These are phyloP conservation scores for Halotydeus destructor DNA, from an alignment of 1,140 invertebrate species.

Conservation along the genomic window DNA sequence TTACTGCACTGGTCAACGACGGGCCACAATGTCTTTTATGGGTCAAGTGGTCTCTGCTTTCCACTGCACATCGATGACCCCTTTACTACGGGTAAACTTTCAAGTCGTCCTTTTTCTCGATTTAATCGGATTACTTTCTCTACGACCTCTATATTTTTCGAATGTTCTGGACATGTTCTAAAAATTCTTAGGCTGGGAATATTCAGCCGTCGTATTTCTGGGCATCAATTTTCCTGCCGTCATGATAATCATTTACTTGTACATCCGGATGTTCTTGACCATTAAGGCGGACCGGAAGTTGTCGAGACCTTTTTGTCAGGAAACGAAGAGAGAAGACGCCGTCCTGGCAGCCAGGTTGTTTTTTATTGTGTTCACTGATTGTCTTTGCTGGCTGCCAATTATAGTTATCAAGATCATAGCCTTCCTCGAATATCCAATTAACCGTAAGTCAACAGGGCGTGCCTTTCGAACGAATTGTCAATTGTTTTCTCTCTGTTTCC, in stretches of 20 bases:
- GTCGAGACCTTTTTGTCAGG: no score
- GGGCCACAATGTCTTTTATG: conserved; percentile 21
- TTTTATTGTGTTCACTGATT: conserved; percentile 24
- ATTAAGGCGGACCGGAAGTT: conserved; percentile 15
- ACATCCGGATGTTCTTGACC: conserved; percentile 26
- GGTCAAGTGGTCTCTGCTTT: conserved; percentile 25
- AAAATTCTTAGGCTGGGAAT: conserved; percentile 26
- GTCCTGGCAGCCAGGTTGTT: conserved; percentile 20
- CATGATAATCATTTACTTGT: conserved; percentile 37
- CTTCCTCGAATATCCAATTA: neutral
- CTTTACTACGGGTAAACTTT: no score
- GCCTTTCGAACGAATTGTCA: no score
- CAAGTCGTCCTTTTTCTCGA: no score
- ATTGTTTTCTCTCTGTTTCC: conserved; percentile 10
- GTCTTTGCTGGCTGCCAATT: conserved; percentile 25
- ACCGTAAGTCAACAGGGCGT: no score
- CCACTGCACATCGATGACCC: conserved; percentile 24
- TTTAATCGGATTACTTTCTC: no score
- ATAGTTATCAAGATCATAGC: conserved; percentile 21
- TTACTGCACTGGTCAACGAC: conserved; percentile 13
- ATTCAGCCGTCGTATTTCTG: conserved; percentile 24
- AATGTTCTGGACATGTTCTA: no score
- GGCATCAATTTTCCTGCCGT: conserved; percentile 23
- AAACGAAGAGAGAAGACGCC: no score
- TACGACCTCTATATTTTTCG: no score